Percentiles rank a stretch among this genome's conserved stretches.
Evolutionary conservation across 2,888 invertebrate species (phyloP).

Genomic region (Sarcophaga carnaria): DNA sequence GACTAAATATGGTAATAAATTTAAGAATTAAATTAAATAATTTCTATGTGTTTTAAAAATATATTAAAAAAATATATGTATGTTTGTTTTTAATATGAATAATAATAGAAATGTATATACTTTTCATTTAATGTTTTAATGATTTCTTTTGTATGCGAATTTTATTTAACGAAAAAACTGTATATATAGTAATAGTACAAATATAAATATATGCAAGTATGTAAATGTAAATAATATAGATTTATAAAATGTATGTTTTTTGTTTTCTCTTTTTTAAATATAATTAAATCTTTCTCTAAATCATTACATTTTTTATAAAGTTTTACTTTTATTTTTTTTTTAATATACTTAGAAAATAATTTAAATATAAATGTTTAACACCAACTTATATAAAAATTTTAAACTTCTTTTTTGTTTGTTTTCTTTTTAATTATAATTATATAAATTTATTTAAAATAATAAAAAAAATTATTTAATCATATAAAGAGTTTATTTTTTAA

Average conservation of each 20-base stretch:
- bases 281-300: constrained; percentile 52
- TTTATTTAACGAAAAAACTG: constrained; percentile 5
- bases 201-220: constrained; percentile 48
- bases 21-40: no score
- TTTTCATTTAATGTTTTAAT: constrained; percentile 12
- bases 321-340: constrained; percentile 63
- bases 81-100: no score
- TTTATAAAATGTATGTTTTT: constrained; percentile 47
- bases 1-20: no score
- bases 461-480: constrained; percentile 60
- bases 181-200: constrained; percentile 64
- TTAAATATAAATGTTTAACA: constrained; percentile 61
- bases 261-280: constrained; percentile 52
- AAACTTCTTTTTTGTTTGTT: constrained; percentile 55
- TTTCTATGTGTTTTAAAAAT: no score
- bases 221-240: constrained; percentile 35
- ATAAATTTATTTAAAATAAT: constrained; percentile 63
- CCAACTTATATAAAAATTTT: constrained; percentile 68
- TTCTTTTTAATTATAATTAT: constrained; percentile 38
- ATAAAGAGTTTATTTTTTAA: constrained; percentile 52
- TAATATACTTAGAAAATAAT: constrained; percentile 61
- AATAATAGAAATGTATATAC: not conserved
- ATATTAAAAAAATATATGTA: no score
- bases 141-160: constrained; percentile 18
- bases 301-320: constrained; percentile 56